A percentile compares a stretch with the other conserved stretches of the same genome.
Evolutionary conservation across 2,888 invertebrate species (phyloP).

Genomic region (Melanophora roralis): DNA sequence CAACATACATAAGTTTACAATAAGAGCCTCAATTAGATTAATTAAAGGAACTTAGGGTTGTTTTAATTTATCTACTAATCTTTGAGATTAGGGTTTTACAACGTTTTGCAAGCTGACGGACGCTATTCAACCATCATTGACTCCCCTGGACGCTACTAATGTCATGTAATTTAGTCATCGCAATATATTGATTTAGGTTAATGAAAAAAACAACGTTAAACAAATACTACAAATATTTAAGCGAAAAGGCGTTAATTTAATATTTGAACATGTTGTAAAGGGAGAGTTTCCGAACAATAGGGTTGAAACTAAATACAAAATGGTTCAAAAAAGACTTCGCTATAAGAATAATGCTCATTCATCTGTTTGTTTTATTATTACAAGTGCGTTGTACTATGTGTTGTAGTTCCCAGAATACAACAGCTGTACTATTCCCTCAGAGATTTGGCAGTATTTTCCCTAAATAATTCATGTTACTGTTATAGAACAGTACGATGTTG

Average conservation of each 20-base stretch:
- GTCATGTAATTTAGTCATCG: slow-evolving; percentile 36
- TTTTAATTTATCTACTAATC: not conserved
- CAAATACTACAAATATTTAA: not conserved
- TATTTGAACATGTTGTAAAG: slow-evolving; percentile 2
- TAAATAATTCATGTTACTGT: no score
- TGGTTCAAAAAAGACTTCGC: not conserved
- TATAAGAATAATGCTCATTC: not conserved
- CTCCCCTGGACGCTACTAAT: not conserved
- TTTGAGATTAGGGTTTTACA: slow-evolving; percentile 12
- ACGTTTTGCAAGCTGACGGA: not conserved
- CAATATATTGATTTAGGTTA: slow-evolving; percentile 34
- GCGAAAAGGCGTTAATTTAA: slow-evolving; percentile 29
- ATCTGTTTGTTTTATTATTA: slow-evolving; percentile 4
- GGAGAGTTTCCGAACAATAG: not conserved
- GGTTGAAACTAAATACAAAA: slow-evolving; percentile 14
- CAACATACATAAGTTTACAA: not conserved
- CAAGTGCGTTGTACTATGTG: not conserved
- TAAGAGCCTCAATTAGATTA: slow-evolving; percentile 18
- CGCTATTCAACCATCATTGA: not conserved
- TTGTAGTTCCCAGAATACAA: not conserved
- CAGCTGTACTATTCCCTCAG: not conserved
- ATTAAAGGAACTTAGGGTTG: not conserved
- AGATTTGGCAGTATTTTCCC: not conserved
- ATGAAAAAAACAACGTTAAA: not conserved
- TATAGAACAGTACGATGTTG: no score